Evolutionary conservation across 2,888 invertebrate genomes (phyloP).

Genomic region (Anoncus sp.): DNA sequence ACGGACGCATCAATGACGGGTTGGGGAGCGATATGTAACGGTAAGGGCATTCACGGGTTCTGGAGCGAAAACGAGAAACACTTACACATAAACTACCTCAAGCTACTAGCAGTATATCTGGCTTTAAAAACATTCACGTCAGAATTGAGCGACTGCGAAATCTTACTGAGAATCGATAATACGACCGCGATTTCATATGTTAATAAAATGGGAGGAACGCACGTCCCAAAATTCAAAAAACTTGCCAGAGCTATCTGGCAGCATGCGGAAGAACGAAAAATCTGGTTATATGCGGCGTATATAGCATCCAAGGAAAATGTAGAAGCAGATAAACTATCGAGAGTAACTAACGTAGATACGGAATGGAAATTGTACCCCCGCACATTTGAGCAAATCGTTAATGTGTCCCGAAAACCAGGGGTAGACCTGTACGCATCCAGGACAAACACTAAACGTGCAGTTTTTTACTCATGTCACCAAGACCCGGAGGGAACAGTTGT

Average conservation of each 20-base stretch:
- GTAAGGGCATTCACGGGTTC: conserved; percentile 20
- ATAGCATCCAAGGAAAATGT: conserved; percentile 72
- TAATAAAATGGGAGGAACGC: no score
- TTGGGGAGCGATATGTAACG: conserved; percentile 29
- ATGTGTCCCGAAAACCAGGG: conserved; percentile 35
- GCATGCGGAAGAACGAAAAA: conserved; percentile 52
- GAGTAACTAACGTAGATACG: conserved; percentile 55
- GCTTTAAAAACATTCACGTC: no score
- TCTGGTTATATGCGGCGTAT: conserved; percentile 73
- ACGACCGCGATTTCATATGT: no score
- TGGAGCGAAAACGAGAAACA: conserved; percentile 15
- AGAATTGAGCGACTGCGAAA: no score
- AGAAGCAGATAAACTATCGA: conserved; percentile 69
- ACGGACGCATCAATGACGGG: conserved; percentile 42
- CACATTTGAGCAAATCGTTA: neutral
- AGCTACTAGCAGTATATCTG: no score
- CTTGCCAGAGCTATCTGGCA: no score
- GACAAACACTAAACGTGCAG: conserved; percentile 69
- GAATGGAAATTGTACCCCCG: conserved; percentile 61
- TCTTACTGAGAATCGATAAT: conserved; percentile 7
- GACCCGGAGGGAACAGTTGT: conserved; percentile 67
- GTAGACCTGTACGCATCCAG: conserved; percentile 71
- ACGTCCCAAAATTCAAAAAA: no score
- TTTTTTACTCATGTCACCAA: conserved; percentile 68
- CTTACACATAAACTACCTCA: conserved; percentile 28